Base-by-base conservation (phyloP, 35 echinoderm and acorn worm species). In the Stichopus chloronotus region DNA sequence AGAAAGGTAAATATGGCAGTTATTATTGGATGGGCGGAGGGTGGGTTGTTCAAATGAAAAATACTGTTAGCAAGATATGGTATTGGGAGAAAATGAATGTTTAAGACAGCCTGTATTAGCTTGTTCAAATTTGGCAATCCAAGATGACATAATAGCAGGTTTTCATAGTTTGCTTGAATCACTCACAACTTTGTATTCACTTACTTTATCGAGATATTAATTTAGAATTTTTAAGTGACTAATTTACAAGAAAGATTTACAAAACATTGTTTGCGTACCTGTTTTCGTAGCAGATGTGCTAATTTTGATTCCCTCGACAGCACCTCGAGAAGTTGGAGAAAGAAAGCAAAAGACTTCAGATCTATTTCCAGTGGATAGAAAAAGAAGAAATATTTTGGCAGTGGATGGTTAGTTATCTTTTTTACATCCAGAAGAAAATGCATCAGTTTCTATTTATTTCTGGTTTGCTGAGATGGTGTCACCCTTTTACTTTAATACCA, bases 351-450 rank as follows among this genome's bases (percentile, higher is more conserved):
- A 88, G 86, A 88, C 58, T 88, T 24, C 86, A 88, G 57, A 52
- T 69, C 9, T 88, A 65, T 22, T 63, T 13, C 57, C n/a, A 88
- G 22, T 88, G 86, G 86, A 21, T 58, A 30, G 86, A 88, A 52
- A 88, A 63, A 69, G 86, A 88, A 52, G 86, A 88, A 25, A 65
- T 88, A 63, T 88, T 88, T 12, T 88, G 86, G 86, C 86, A 88
- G 10, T 88, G 86, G 86, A 88, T 88, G 86, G 86, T 88, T n/a
- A 14, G 86, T 80, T 17, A 12, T 30, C 52, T 30, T 80, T 80
- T 4, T 80, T 24, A 4, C 61, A 65, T 65, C 4, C 19, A 11
- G 11, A 65, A 65, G 61, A 65, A 43, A 43, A 43, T 43, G 3
- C 30, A 1, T 43, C 30, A 43, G 30, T 43, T 43, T 43, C 30